Base-by-base conservation (phyloP, 2,113 vertebrate species). In the Furnarius figulus region DNA sequence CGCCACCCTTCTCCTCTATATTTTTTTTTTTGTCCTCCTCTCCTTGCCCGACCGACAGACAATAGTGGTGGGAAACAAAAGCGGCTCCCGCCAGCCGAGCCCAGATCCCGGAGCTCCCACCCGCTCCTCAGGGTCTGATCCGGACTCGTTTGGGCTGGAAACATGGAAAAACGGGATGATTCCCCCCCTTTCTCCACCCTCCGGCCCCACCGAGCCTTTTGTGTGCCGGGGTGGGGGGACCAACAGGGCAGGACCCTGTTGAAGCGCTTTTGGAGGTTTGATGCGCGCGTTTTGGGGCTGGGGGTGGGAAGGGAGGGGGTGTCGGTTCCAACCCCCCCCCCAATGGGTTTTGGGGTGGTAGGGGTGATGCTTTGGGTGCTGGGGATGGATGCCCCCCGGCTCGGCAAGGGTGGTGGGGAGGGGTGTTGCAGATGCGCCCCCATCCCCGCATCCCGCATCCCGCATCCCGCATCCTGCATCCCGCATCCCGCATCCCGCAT, bases 201-300 rank as follows among this genome's bases (percentile, higher is more conserved):
- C 61, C 27, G 72, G 58, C 56, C 81, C 52, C 79, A 7, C 56
- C 37, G 79, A 62, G 65, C 80, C 85, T 93, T 93, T 91, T 88
- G 78, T 79, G 84, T 75, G 86, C 63, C 30, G 55, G 61, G 44
- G 42, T 42, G 42, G 42, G 74, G 44, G 50, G 53, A 9, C 82
- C 88, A 70, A 49, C 98, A 96, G 98, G 98, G 98, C 98, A 94
- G 98, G 98, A 77, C 98, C 98, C 97, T 97, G 98, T 81, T 75
- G 86, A 73, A 95, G 90, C 49, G 91, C 85, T 91, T 44, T 75
- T 77, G 89, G 67, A 86, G 79, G 70, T 66, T 40, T 37, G 21
- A 5, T 21, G 22, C 23, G 88, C 59, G 49, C 49, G 5, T 66
- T 78, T 68, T 6, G 47, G 67, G 66, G 74, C n/a, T 11, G 40